Base-by-base conservation (phyloP, 2,888 invertebrate genomes). In the Melikaiella ostensackeni region DNA sequence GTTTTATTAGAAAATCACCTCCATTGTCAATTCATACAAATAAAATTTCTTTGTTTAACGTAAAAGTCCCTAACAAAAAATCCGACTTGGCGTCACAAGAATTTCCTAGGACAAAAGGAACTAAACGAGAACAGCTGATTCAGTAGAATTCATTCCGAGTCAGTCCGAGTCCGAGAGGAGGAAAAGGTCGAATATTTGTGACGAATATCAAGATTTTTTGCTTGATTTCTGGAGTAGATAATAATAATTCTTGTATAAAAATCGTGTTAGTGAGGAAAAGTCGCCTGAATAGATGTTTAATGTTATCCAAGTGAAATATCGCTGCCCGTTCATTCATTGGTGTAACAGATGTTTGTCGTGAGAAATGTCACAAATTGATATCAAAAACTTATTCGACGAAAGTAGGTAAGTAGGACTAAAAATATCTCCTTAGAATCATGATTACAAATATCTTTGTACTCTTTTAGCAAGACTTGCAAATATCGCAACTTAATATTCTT, bases 281-380 rank as follows among this genome's bases (percentile, higher is more conserved):
- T 6, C 19, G 30, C 42, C 4, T 7, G 35, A 64, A 61, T 21
- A 55, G 27, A 59, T 57, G 50, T 38, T 55, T 61, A 57, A 64
- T 63, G 38, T 27, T 38, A 50, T 19, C 38, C 33, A 21, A 75
- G 75, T 77, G 73, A 74, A 80, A 61, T 75, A 42, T 62, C 30
- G 76, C 74, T 77, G 21, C 27, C 13, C 38, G 61, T 77, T 46
- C 74, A 50, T 61, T 77, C 50, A 74, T 59, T 70, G 76, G 42
- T 74, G 77, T 86, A 88, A 89, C 89, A 90, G 89, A 90, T 89
- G 89, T 88, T 88, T 88, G 83, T 87, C 87, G 88, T 87, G 84
- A 90, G 89, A 91, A 86, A 91, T 91, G 91, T 89, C 91, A 89
- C 89, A 90, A 88, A 90, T 90, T 88, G 89, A 90, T 85, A 89